phyloP scores from a whole-genome alignment of 2,797 vertebrate species.

The Halcyon smyrnensis region DNA sequence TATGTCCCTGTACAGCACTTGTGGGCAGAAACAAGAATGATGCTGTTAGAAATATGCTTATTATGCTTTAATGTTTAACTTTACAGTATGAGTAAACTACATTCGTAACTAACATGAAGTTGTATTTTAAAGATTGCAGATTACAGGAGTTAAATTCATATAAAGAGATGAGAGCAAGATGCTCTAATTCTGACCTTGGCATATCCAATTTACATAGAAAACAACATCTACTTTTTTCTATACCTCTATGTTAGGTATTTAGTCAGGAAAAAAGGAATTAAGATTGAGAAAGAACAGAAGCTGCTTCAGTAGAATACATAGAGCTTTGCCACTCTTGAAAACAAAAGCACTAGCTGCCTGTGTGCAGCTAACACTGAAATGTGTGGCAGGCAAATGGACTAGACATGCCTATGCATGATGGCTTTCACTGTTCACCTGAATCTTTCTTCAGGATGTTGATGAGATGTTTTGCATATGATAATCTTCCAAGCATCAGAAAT shows the following conservation, averaged over 20 bases:
- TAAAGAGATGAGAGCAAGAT: neutral
- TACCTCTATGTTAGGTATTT: neutral
- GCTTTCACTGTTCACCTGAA: neutral
- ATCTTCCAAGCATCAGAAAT: neutral
- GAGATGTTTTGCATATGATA: neutral
- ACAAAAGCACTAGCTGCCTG: neutral
- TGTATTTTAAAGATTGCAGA: neutral
- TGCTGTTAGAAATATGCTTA: neutral
- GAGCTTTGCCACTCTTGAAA: neutral
- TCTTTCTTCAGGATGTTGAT: neutral
- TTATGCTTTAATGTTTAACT: neutral
- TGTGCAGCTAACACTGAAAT: neutral
- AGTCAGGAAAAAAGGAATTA: neutral
- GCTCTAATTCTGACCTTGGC: neutral
- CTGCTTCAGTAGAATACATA: neutral
- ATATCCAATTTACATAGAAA: neutral
- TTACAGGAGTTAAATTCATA: neutral
- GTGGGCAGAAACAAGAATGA: neutral
- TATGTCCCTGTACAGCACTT: neutral
- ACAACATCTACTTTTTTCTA: neutral
- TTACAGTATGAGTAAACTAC: neutral
- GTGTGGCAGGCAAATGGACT: neutral
- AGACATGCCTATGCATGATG: neutral
- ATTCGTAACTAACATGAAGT: neutral
- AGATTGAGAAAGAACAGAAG: neutral